Conservation (phyloP, 1,140 invertebrate species). For the Pseudachorutes palmiensis region DNA sequence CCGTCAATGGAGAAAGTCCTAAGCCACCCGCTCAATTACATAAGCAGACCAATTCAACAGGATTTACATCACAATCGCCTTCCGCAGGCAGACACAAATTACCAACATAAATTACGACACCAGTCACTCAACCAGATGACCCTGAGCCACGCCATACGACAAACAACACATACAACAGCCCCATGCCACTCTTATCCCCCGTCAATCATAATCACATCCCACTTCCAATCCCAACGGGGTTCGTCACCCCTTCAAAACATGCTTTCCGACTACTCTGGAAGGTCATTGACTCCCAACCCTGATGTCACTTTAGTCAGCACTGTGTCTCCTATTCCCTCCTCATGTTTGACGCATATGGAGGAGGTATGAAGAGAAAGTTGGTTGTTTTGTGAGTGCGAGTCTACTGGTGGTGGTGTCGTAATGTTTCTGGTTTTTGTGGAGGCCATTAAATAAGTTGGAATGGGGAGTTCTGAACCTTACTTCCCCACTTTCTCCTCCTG, state of each 20-base stretch:
- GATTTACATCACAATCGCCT: background rate
- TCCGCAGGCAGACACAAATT: background rate
- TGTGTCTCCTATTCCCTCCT: no score
- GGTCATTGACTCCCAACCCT: no score
- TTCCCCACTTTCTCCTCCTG: background rate
- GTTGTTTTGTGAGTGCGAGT: background rate
- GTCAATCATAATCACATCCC: no score
- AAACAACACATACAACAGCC: background rate
- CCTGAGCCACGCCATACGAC: no score
- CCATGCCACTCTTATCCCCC: no score
- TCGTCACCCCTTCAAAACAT: no score
- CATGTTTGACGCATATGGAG: background rate
- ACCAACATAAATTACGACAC: background rate
- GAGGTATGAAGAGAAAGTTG: background rate
- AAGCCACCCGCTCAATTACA: background rate
- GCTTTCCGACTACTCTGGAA: no score
- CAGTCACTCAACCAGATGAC: no score
- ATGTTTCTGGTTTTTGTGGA: background rate
- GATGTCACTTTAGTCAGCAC: no score
- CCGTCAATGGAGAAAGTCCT: background rate
- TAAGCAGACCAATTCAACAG: background rate
- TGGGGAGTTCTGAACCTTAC: background rate
- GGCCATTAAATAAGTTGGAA: background rate
- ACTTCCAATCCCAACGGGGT: no score
- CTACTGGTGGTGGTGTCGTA: background rate